These are phyloP conservation scores for Sinocyclocheilus anophthalmus DNA, from an alignment of 2,113 vertebrate species.

Conservation along the genomic window DNA sequence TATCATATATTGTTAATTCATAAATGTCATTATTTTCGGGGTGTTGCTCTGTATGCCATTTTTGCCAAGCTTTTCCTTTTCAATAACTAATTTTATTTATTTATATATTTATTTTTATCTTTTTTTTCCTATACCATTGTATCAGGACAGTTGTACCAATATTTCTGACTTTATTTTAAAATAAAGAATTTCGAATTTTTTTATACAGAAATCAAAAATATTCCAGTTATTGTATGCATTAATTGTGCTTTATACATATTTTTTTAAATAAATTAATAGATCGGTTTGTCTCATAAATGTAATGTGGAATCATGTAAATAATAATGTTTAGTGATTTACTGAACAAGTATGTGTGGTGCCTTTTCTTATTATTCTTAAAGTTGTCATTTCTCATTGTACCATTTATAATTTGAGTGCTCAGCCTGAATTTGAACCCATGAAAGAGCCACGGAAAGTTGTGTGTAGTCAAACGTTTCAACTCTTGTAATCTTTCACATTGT, in stretches of 20 bases:
- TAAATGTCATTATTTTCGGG: no score
- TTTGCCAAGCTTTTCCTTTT: background rate
- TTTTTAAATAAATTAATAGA: background rate
- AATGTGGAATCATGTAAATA: background rate
- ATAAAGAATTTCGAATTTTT: background rate
- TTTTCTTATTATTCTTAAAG: background rate
- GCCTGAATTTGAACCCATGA: background rate
- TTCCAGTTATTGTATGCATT: background rate
- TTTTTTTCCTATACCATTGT: background rate
- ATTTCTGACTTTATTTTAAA: background rate
- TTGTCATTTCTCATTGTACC: background rate
- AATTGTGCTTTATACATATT: background rate
- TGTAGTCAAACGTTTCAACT: background rate
- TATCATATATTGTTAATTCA: no score
- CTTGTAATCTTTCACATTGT: slow-evolving; percentile 27
- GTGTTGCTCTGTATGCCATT: background rate
- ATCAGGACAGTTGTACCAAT: background rate
- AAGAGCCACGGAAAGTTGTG: background rate
- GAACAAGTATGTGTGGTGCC: background rate
- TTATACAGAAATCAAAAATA: background rate
- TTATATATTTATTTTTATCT: no score
- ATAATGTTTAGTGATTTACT: background rate
- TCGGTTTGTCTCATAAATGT: background rate
- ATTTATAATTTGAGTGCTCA: background rate
- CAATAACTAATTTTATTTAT: no score